Base-by-base conservation (phyloP, 2,888 invertebrate species). In the Thysanoteuthis rhombus region DNA sequence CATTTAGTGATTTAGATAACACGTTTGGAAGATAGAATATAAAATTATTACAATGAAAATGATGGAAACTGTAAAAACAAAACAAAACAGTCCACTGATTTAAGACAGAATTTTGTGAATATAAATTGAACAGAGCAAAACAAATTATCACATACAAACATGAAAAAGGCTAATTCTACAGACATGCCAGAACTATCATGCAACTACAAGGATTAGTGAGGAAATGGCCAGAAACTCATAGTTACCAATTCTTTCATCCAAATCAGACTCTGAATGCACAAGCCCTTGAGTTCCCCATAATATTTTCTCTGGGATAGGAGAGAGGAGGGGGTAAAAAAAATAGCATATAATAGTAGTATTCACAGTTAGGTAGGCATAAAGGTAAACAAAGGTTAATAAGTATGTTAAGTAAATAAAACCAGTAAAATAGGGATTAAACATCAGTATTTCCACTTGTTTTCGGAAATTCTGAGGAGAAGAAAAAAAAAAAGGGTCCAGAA, bases 281-380 rank as follows among this genome's bases (percentile, higher is more conserved):
- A 91, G 42, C 32, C 91, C 40, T 40, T 39, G 40, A 25, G 91
- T 42, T 32, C 91, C 91, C 91, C 91, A 91, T 36, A 91, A 91
- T 40, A 91, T 40, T 91, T 42, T 91, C 91, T 91, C 91, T 91
- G 38, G 91, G 91, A 91, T 28, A 91, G 91, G 91, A 91, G 32
- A 91, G 0, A 75, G 75, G 36, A 75, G 75, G 75, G 19, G n/a
- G 75, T n/a, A 75, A n/a, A 10, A 75, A n/a, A n/a, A 75, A 75
- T 4, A 75, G n/a, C 75, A 75, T 75, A 19, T 75, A 75, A 75
- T 36, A n/a, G 75, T n/a, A 75, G 75, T 16, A n/a, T 16, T n/a
- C 75, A 75, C 75, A 75, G 75, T 75, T 75, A 75, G 75, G 25
- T 75, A n/a, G 19, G 16, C 25, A 25, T 22, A 75, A 75, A 75